Evolutionary conservation across 2,888 invertebrate species (phyloP).

Genomic region (Gymnocheta viridis): DNA sequence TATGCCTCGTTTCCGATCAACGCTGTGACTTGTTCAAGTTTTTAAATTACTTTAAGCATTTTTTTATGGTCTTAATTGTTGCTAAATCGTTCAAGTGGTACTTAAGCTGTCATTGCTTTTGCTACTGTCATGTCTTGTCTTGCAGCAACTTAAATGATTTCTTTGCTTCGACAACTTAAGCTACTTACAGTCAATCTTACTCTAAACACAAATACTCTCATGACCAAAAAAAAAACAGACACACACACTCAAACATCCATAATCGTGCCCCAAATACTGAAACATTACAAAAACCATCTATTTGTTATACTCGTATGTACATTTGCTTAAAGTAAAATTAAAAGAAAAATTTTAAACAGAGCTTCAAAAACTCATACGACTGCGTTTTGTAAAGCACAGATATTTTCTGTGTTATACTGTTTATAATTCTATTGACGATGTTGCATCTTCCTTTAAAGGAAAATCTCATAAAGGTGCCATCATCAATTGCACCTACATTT

Average conservation of each 20-base stretch:
- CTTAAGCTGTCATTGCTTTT: conserved; percentile 64
- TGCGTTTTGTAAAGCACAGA: not conserved
- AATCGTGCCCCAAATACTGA: conserved; percentile 20
- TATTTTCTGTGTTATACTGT: conserved; percentile 32
- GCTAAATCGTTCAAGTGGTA: conserved; percentile 67
- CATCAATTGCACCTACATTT: conserved; percentile 56
- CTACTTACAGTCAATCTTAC: conserved; percentile 66
- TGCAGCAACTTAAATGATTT: conserved; percentile 52
- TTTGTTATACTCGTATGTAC: not conserved
- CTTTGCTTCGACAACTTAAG: conserved; percentile 67
- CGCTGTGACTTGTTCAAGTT: not conserved
- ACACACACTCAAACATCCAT: not conserved
- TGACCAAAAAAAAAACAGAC: conserved; percentile 20
- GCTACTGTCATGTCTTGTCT: conserved; percentile 64
- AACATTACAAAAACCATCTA: conserved; percentile 47
- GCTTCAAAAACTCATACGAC: not conserved
- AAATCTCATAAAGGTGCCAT: conserved; percentile 65
- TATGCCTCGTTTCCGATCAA: not conserved
- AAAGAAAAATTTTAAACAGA: not conserved
- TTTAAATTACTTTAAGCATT: conserved; percentile 35
- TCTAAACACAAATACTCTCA: conserved; percentile 35
- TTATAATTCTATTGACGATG: conserved; percentile 63
- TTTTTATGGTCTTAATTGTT: conserved; percentile 67
- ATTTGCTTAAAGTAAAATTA: not conserved
- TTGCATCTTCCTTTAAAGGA: conserved; percentile 31